Conservation (phyloP, 37 sponge, comb jelly and placozoan genomes). For the Petrosia ficiformis region DNA sequence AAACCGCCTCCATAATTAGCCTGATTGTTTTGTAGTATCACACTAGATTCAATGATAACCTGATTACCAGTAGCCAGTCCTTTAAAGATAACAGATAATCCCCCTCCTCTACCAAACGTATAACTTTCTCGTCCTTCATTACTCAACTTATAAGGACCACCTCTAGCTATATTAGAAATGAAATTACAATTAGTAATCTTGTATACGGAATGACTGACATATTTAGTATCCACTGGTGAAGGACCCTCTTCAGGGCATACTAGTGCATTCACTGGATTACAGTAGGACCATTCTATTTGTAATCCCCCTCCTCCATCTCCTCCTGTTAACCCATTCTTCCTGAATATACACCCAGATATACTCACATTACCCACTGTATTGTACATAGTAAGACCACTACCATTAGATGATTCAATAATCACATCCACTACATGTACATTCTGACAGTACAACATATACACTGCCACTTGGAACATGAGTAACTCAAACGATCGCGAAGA, state of each 20-base stretch:
- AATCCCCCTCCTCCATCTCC: constrained; percentile 17
- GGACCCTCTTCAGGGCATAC: too few species aligned
- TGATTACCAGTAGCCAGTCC: constrained; percentile 12
- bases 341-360: too few species aligned
- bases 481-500: too few species aligned
- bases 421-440: constrained; percentile 5
- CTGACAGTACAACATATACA: constrained; percentile 7
- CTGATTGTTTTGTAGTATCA: neutral
- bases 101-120: constrained; percentile 35
- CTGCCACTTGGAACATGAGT: constrained; percentile 1
- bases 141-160: neutral
- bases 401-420: neutral
- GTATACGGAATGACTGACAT: too few species aligned
- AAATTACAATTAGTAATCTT: constrained; percentile 17
- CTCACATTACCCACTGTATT: too few species aligned
- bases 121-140: neutral
- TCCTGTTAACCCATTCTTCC: too few species aligned
- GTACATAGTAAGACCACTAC: too few species aligned
- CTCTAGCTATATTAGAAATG: constrained; percentile 2
- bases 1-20: constrained; percentile 38
- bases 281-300: neutral
- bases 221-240: too few species aligned
- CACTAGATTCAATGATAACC: neutral
- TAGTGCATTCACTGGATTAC: too few species aligned
- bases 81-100: constrained; percentile 16